Conservation (phyloP, 2,113 vertebrate genomes). For the Thalassarche chlororhynchos region DNA sequence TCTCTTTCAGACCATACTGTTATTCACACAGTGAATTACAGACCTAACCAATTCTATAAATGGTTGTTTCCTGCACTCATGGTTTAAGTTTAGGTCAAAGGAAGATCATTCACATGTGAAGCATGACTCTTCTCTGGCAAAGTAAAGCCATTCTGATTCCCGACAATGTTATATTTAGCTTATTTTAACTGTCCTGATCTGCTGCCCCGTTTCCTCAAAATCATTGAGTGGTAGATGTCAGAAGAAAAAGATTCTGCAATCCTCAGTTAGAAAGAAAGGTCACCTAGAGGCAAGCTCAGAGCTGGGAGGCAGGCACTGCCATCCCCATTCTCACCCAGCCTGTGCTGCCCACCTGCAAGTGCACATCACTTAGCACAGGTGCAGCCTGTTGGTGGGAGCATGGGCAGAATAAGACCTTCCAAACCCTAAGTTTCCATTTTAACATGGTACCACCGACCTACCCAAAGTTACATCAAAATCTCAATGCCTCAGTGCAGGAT, state of each 20-base stretch:
- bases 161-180: background rate
- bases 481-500: background rate
- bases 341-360: accelerated
- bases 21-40: slow-evolving; percentile 43
- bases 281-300: background rate
- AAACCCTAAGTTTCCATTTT: background rate
- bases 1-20: slow-evolving; percentile 17
- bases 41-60: slow-evolving; percentile 28
- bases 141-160: background rate
- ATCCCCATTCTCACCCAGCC: too few species aligned
- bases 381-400: background rate
- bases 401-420: background rate
- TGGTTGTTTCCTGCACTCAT: background rate
- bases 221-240: background rate
- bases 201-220: background rate
- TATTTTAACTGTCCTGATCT: background rate
- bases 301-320: background rate
- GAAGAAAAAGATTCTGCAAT: background rate
- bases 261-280: background rate
- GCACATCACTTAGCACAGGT: too few species aligned
- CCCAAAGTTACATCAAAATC: background rate
- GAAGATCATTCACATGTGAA: background rate
- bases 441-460: background rate
- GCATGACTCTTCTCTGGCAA: background rate
- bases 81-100: slow-evolving; percentile 42